Base-by-base conservation (phyloP, 2,113 vertebrate genomes). In the Notothenia rossii region DNA sequence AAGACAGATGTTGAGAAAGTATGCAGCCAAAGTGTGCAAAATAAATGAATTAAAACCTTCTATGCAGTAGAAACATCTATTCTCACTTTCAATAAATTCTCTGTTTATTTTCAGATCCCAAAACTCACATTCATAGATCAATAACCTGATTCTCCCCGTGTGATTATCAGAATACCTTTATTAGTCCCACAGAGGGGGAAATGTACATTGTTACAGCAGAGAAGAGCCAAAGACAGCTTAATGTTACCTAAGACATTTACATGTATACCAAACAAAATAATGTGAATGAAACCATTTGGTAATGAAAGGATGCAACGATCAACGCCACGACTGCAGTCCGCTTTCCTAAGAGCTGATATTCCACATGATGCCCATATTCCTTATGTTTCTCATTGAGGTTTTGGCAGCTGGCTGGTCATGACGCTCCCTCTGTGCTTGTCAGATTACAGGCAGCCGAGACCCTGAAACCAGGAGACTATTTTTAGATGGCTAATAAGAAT, bases 401-500 rank as follows among this genome's bases (percentile, higher is more conserved):
- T 60, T 77, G 73, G 90, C 86, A 89, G 88, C 82, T 86, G 82
- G 74, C 81, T 83, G 86, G 77, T 88, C 80, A 71, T 82, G 87
- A 84, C 71, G 84, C 67, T 91, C 81, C 85, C 87, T 83, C 70
- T 89, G 67, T 75, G 86, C 82, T 84, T 88, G 86, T 90, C 86
- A 91, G 82, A 92, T 91, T 90, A 90, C 77, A 89, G 82, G 66
- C 88, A 83, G 75, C 66, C 67, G n/a, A 82, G 79, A 82, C 86
- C 67, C 84, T 81, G 77, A 76, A 87, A 88, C 81, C 55, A 70
- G 69, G 60, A 82, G 79, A 76, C 84, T 92, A 92, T 94, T 94
- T 94, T 94, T 93, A 89, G 89, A 86, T 53, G 7, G 53, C 83
- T 91, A 91, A 95, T 93, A 93, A 91, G 85, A 91, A 93, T 89